Base-by-base conservation (phyloP, 2,888 invertebrate species). In the Petrolisthes cinctipes region DNA sequence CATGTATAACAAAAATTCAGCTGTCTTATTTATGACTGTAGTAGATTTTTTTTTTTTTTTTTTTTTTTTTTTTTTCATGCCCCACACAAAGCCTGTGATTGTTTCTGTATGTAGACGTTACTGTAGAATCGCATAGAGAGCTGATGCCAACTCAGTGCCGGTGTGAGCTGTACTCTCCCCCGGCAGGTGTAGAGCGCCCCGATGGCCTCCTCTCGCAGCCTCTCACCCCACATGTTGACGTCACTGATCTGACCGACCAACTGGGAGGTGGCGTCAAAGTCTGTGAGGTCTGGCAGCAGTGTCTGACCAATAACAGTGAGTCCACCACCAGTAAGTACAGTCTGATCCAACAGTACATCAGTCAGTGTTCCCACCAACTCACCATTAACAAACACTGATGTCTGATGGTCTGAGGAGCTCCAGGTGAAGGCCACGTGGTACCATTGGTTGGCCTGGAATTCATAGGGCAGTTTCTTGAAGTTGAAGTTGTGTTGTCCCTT, bases 231-330 rank as follows among this genome's bases (percentile, higher is more conserved):
- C 23, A 90, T 68, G 54, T 86, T 89, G 14, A 89, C 71, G 57
- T 89, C 82, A 20, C 86, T 89, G 78, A 90, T 86, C 66, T 90
- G 89, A 6, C 90, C 90, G 7, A 81, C 57, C 51, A 90, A 84
- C 57, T 89, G 89, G 51, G 90, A 90, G 7, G 90, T 88, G 51
- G 83, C 81, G 75, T 90, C 90, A 81, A 90, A 90, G 78, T 89
- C 89, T 11, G 90, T 88, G 78, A 90, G 83, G 54, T 89, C 89
- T 14, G 90, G 90, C 4, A 90, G 86, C 14, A 89, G 83, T 4
- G 90, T 90, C 57, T 89, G 89, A 51, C 90, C 89, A 4, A 90
- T 23, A n/a, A 90, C 53, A 71, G 89, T 89, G 56, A 90, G 81
- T 54, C 90, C 90, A n/a, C 86, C 86, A 17, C 85, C 87, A 17